A percentile compares a stretch with the other conserved stretches of the same genome.
Conservation (phyloP, 1,140 invertebrate genomes). For the Halictus rubicundus region DNA sequence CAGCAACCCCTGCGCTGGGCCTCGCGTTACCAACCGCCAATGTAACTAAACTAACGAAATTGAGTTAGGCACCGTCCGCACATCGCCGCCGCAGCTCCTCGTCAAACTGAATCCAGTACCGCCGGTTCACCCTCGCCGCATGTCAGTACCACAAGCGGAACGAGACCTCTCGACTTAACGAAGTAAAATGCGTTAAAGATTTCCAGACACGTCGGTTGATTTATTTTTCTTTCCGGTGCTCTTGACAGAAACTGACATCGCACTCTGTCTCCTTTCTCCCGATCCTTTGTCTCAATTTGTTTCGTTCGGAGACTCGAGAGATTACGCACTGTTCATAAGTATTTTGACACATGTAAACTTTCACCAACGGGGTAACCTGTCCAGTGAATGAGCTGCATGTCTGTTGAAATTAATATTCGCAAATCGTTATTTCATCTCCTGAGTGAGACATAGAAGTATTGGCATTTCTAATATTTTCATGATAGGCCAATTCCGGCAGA, state of each 20-base stretch:
- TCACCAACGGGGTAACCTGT: too few relatives aligned
- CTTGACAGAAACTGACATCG: not conserved
- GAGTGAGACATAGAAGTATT: too few relatives aligned
- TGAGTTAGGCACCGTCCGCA: constrained; percentile 73
- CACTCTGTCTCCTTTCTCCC: not conserved
- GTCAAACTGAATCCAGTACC: constrained; percentile 73
- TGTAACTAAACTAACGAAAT: constrained; percentile 79
- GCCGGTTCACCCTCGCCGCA: constrained; percentile 57
- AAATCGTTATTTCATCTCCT: too few relatives aligned
- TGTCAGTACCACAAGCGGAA: constrained; percentile 53
- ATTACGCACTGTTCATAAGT: too few relatives aligned
- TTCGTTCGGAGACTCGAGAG: too few relatives aligned
- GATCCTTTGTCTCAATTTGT: too few relatives aligned
- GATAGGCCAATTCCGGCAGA: too few relatives aligned
- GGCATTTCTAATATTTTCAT: too few relatives aligned
- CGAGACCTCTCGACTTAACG: constrained; percentile 62
- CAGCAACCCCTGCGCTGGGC: constrained; percentile 70
- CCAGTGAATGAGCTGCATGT: too few relatives aligned
- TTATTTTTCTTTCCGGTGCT: constrained; percentile 16
- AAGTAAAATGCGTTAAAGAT: constrained; percentile 65
- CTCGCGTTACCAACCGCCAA: constrained; percentile 75
- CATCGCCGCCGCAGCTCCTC: constrained; percentile 70
- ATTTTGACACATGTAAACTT: too few relatives aligned
- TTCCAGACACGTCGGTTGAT: constrained; percentile 45
- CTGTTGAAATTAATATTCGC: too few relatives aligned